phyloP scores from a whole-genome alignment of 2,797 vertebrate genomes.

The Chaunax sp. region DNA sequence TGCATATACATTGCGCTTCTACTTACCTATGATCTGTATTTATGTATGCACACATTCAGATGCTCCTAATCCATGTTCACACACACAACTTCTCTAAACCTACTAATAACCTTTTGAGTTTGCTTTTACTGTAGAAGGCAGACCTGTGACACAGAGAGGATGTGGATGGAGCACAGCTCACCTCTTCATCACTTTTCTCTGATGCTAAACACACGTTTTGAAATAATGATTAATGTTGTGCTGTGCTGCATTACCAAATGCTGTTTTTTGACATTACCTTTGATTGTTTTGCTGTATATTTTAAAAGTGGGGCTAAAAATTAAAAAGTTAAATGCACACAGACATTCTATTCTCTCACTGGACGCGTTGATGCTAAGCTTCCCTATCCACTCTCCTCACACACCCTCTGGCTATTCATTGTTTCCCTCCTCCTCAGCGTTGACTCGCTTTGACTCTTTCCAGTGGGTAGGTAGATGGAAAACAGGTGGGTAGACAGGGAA shows the following conservation, averaged over 20 bases:
- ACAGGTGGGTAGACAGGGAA: constrained; percentile 35
- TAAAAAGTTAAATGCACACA: no score
- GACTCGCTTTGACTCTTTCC: constrained; percentile 24
- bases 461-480: constrained; percentile 35
- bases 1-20: not conserved
- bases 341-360: no score
- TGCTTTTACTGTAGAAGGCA: constrained; percentile 17
- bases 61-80: constrained; percentile 23
- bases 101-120: constrained; percentile 9
- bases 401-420: no score
- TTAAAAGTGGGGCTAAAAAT: no score
- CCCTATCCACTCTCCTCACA: constrained; percentile 24
- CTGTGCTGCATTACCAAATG: no score
- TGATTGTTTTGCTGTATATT: no score
- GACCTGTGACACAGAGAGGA: no score
- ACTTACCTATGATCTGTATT: constrained; percentile 4
- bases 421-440: constrained; percentile 13
- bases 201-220: no score
- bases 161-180: constrained; percentile 14
- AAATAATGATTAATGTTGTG: no score
- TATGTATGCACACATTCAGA: not conserved
- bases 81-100: constrained; percentile 23
- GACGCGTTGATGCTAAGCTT: constrained; percentile 25
- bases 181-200: constrained; percentile 8
- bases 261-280: no score